Evolutionary conservation across 2,113 vertebrate species (phyloP), one percentile per base, ranked within the genome.

Genomic region (Falco punctatus): DNA sequence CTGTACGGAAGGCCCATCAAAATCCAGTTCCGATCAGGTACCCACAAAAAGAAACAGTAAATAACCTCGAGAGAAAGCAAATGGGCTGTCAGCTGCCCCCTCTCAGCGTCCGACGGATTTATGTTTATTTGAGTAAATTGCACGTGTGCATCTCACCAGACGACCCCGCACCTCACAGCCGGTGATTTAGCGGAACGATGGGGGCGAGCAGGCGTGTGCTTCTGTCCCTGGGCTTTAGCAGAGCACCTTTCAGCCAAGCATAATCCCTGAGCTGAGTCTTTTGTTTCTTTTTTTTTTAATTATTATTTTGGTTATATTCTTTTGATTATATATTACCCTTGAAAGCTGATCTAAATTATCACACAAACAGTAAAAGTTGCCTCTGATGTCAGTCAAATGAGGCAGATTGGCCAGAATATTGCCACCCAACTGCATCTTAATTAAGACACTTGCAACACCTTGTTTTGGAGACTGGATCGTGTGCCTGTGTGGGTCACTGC

Each of bases 21-120:
- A 78, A 98, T 99, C 81, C 99, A 99, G 93, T 99, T 98, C 98
- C 98, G 99, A 98, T 98, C 99, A 97, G 99, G 99, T 99, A 98
- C 96, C 26, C 8, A 17, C 59, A 13, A 33, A 33, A 4, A 49
- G 18, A 16, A 30, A 16, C 44, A 8, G 42, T 42, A 42, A 42
- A 42, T 13, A 42, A 42, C 42, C 42, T 42, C 42, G 42, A 42
- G 42, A 42, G 42, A 42, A 42, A 42, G 42, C 42, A 42, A 11
- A 13, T 12, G 11, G 13, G 42, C 66, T 2, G 0, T 2, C 59
- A 2, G 6, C n/a, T 7, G 8, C 40, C 24, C 35, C 21, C 24
- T 32, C 28, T n/a, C 40, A 4, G 8, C 13, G 4, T 3, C 23
- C 2, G 8, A 1, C 54, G 9, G 59, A 16, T 10, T 9, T 4